These are phyloP conservation scores for Epinotia brunnichana DNA, from an alignment of 2,888 invertebrate species.

Conservation along the genomic window DNA sequence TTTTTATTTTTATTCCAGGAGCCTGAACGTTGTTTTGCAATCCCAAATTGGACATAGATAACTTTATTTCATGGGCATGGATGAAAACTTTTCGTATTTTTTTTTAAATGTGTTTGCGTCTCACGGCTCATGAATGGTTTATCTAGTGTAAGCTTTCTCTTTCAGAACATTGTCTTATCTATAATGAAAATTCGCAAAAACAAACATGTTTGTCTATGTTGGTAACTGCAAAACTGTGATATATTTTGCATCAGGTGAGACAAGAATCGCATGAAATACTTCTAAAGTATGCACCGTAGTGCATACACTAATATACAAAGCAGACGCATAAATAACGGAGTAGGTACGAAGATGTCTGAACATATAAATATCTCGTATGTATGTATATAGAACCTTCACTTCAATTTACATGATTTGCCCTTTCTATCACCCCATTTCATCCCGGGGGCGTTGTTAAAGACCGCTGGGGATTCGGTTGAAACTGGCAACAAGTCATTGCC, in stretches of 20 bases:
- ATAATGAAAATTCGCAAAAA: not conserved
- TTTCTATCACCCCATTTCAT: not conserved
- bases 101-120: constrained; percentile 6
- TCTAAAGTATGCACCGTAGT: constrained; percentile 7
- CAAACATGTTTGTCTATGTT: not conserved
- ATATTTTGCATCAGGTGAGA: not conserved
- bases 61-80: not conserved
- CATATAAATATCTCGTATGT: not conserved
- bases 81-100: constrained; percentile 12
- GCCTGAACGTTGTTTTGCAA: not conserved
- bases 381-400: constrained; percentile 5
- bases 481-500: not conserved
- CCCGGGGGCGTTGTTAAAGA: not conserved
- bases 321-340: constrained; percentile 12
- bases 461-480: not conserved
- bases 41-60: not conserved
- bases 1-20: not conserved
- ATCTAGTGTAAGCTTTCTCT: not conserved
- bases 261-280: constrained; percentile 4
- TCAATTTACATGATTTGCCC: not conserved
- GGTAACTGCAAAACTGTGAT: not conserved
- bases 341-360: not conserved
- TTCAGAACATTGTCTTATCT: not conserved
- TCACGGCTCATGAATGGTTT: not conserved
- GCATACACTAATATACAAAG: not conserved